Evolutionary conservation across 2,797 vertebrate genomes (phyloP).

Genomic region (Lepilemur ruficaudatus): DNA sequence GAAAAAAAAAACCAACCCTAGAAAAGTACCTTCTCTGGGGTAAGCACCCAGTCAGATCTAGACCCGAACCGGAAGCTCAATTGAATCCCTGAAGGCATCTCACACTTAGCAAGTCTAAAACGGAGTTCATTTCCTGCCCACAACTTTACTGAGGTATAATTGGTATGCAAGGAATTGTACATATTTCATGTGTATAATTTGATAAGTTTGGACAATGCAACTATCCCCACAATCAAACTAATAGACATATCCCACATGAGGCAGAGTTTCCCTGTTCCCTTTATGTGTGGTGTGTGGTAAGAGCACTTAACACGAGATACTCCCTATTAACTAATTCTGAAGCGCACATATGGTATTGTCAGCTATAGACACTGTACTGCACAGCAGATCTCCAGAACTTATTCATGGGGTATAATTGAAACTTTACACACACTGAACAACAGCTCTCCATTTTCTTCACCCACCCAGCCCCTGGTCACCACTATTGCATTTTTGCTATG

Average conservation of each 20-base stretch:
- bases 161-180: neutral
- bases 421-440: neutral
- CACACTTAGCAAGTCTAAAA: neutral
- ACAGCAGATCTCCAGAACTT: neutral
- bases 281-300: neutral
- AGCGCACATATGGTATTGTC: neutral
- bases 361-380: neutral
- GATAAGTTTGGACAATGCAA: neutral
- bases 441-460: neutral
- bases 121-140: neutral
- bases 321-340: neutral
- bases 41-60: neutral
- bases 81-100: neutral
- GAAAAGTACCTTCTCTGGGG: neutral
- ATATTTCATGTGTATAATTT: neutral
- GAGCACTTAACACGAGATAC: neutral
- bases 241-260: neutral
- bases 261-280: neutral
- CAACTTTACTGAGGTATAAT: neutral
- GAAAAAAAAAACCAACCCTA: neutral
- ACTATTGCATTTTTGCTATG: neutral
- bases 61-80: neutral
- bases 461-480: neutral
- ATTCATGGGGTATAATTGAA: neutral
- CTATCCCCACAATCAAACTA: neutral